Base-by-base conservation (phyloP, 2,113 vertebrate species). In the Lepidothrix coronata region DNA sequence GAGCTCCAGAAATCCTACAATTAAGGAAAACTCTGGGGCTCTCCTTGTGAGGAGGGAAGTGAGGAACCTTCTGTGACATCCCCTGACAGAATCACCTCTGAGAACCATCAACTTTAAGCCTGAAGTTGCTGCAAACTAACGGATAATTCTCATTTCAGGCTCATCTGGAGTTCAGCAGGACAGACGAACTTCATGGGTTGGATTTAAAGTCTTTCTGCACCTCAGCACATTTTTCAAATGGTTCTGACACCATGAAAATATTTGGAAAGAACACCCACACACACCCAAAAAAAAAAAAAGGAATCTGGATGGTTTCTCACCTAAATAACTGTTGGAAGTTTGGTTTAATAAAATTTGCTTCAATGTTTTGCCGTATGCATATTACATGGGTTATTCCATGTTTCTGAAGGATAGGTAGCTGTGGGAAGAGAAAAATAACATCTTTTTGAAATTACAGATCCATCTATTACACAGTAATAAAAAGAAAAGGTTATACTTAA, bases 341-440 rank as follows among this genome's bases (percentile, higher is more conserved):
- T 97, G 99, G 99, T 98, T 99, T 99, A 95, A 99, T 99, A 97
- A 99, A 99, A 97, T 99, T 99, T 97, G 99, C 99, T 98, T 99
- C 99, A 63, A 99, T 99, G 97, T 99, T 99, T 98, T 99, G 99
- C 85, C 99, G 97, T 97, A 99, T 99, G 97, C 99, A 99, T 96
- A 99, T 98, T 37, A 99, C 97, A 97, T 99, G 99, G 63, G 99
- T 99, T 97, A 99, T 98, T 86, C 99, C 99, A 95, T 99, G 98
- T 97, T 98, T 99, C 97, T 99, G 99, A 93, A 99, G 98, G 91
- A 98, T 97, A 97, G 99, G 98, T 96, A 99, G 98, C 99, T 99
- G 96, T 46, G 61, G 70, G 78, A 96, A 97, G 94, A 61, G 59
- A 94, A 67, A 72, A 46, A 59, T 2, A 30, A 20, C 0, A 63